Evolutionary conservation across 30 jellyfish, hydroid and myxozoan genomes (phyloP), one percentile per base, ranked within the genome.

Genomic region (Phacellophora camtschatica): DNA sequence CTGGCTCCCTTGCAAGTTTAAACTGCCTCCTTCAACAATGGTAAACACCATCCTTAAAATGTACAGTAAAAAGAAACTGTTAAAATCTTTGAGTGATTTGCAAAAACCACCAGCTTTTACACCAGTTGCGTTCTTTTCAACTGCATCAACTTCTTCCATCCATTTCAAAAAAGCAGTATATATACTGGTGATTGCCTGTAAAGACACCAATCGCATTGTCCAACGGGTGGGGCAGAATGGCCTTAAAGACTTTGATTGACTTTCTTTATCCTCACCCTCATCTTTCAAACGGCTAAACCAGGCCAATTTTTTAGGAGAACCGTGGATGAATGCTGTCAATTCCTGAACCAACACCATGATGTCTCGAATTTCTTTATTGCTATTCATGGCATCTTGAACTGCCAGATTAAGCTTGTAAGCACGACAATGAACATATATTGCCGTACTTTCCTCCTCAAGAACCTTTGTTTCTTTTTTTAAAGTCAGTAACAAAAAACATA

Each of bases 11-110:
- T 67, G 82, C 65, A 34, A 67, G 7, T 37, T 67, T 34, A 49
- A 67, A 46, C 82, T 67, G 24, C 82, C 66, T 46, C 81, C 89
- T 34, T 24, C 81, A 77, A 61, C 56, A 13, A 77, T 56, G 37
- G 71, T 77, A 39, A 77, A 59, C n/a, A 59, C 89, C 80, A 61
- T 37, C 71, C 89, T 58, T 42, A 77, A 61, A 58, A 61, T 45
- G 58, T 77, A 82, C 82, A 56, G 89, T 82, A 58, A 61, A 71
- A 42, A 77, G 37, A 77, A 27, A 58, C 82, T 57, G 89, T 59
- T 45, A 34, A 57, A 77, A 11, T 45, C 42, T 30, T 39, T 62
- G 30, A 77, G 80, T 48, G 81, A 77, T 48, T 45, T 77, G 71
- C 34, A 11, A 41, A 16, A 77, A 15, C 89, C 83, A 57, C 89